Evolutionary conservation across 2,113 vertebrate genomes (phyloP).

Genomic region (Pelmatolapia mariae): DNA sequence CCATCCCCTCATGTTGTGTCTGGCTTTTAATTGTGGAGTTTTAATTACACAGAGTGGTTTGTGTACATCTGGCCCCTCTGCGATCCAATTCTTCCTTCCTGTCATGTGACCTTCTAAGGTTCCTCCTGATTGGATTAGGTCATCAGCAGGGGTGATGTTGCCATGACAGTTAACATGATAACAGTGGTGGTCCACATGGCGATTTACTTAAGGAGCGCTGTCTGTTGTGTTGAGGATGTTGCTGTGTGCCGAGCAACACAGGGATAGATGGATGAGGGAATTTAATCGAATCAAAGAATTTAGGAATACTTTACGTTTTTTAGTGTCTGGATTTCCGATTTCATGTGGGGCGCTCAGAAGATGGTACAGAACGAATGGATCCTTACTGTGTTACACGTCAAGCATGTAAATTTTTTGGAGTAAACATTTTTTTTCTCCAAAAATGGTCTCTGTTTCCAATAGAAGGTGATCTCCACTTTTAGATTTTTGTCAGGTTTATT

Average conservation of each 20-base stretch:
- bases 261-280: neutral
- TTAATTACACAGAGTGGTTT: conserved; percentile 64
- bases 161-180: conserved; percentile 74
- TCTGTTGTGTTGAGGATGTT: neutral
- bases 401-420: neutral
- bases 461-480: fast-evolving
- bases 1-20: conserved; percentile 21
- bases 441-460: fast-evolving
- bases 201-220: neutral
- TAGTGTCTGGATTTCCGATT: neutral
- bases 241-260: neutral
- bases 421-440: neutral
- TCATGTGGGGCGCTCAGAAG: neutral
- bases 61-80: conserved; percentile 68
- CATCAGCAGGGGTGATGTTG: conserved; percentile 75
- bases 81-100: conserved; percentile 72
- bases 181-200: conserved; percentile 40
- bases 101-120: conserved; percentile 67
- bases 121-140: conserved; percentile 80
- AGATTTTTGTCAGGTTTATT: neutral
- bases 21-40: conserved; percentile 61
- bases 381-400: neutral
- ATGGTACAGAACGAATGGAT: fast-evolving
- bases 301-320: neutral
- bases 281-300: neutral